Percentiles rank a stretch among this genome's conserved stretches.
Evolutionary conservation across 2,888 invertebrate genomes (phyloP).

Genomic region (Morpho deidamia): DNA sequence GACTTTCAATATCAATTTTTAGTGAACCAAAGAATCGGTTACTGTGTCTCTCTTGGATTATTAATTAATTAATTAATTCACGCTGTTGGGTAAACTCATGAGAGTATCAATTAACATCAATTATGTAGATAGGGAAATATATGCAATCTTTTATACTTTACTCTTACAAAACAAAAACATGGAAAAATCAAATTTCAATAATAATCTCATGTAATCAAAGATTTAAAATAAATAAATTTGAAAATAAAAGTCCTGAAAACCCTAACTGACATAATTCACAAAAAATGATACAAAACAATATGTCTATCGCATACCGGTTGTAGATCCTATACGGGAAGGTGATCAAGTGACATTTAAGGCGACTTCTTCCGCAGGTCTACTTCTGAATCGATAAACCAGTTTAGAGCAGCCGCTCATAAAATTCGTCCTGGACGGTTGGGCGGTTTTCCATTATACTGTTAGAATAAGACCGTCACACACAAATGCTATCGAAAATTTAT

Average conservation of each 20-base stretch:
- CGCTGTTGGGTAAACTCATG: no score
- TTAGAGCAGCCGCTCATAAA: constrained; percentile 12
- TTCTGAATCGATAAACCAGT: constrained; percentile 46
- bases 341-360: constrained; percentile 65
- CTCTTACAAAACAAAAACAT: no score
- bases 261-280: background rate
- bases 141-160: background rate
- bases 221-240: background rate
- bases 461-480: no score
- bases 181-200: no score
- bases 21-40: no score
- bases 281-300: constrained; percentile 1
- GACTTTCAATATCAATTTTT: no score
- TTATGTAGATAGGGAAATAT: background rate
- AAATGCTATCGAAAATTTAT: no score
- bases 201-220: no score
- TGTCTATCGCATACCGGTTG: constrained; percentile 9
- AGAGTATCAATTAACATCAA: no score
- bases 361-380: constrained; percentile 48
- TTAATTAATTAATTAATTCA: no score
- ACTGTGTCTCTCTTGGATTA: no score
- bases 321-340: constrained; percentile 45
- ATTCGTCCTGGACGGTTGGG: constrained; percentile 8
- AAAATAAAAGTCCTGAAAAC: background rate
- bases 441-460: background rate